Conservation (phyloP, 2,113 vertebrate species). For the Narcine bancroftii region DNA sequence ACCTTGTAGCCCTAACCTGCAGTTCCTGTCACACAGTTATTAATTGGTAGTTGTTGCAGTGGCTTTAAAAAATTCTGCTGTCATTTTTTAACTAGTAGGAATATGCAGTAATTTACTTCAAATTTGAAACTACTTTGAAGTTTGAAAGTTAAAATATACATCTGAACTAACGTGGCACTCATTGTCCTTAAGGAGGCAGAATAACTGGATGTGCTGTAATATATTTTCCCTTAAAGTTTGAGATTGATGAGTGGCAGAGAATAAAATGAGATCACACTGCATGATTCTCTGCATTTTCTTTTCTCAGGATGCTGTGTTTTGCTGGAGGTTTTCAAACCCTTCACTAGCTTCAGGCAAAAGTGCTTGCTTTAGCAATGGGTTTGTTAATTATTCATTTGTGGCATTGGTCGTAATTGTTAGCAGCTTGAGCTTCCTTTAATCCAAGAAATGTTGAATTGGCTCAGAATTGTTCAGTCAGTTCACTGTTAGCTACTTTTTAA, state of each 20-base stretch:
- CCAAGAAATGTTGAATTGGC: not conserved
- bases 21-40: not conserved
- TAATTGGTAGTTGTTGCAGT: not conserved
- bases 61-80: not conserved
- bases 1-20: constrained; percentile 42
- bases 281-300: not conserved
- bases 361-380: not conserved
- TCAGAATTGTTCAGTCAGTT: not conserved
- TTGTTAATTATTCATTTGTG: not conserved
- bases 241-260: not conserved
- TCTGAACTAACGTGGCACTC: not conserved
- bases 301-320: not conserved
- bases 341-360: not conserved
- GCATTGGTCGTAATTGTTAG: not conserved
- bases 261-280: not conserved
- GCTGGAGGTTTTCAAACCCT: not conserved
- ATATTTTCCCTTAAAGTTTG: not conserved
- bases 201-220: not conserved
- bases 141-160: not conserved
- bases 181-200: not conserved
- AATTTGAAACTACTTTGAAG: not conserved
- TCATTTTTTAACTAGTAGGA: not conserved
- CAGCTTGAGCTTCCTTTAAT: not conserved
- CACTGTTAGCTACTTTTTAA: not conserved
- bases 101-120: not conserved